Evolutionary conservation across 1,140 invertebrate genomes (phyloP).

Genomic region (Copidosoma floridanum): DNA sequence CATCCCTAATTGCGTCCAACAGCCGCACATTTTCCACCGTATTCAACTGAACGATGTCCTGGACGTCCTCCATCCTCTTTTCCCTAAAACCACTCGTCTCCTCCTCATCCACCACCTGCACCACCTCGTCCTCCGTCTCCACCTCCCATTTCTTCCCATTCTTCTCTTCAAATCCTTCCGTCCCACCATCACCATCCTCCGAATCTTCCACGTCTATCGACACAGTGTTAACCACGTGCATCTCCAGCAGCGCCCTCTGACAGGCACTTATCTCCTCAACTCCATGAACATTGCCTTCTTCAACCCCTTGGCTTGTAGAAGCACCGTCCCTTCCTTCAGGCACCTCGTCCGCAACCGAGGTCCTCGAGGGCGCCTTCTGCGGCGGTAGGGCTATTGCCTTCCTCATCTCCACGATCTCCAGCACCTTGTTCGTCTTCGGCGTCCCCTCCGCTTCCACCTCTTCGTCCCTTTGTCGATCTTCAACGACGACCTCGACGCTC

Average conservation of each 20-base stretch:
- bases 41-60: constrained; percentile 26
- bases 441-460: not conserved
- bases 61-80: constrained; percentile 6
- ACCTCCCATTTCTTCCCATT: not conserved
- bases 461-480: not conserved
- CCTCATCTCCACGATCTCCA: constrained; percentile 1
- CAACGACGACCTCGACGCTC: not conserved
- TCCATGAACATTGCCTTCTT: not conserved
- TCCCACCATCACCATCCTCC: constrained; percentile 7
- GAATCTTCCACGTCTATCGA: constrained; percentile 24
- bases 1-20: not conserved
- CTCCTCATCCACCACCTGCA: not conserved
- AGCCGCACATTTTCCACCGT: not conserved
- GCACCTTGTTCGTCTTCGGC: constrained; percentile 2
- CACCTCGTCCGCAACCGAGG: constrained; percentile 13
- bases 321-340: not conserved
- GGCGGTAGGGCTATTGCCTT: constrained; percentile 30
- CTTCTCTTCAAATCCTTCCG: not conserved
- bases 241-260: not conserved
- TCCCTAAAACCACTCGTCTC: not conserved
- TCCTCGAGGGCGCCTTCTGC: constrained; percentile 8
- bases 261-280: not conserved
- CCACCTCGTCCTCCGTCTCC: not conserved
- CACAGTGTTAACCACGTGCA: not conserved
- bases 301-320: not conserved